phyloP scores from a whole-genome alignment of 2,797 vertebrate species.

The Myripristis murdjan region DNA sequence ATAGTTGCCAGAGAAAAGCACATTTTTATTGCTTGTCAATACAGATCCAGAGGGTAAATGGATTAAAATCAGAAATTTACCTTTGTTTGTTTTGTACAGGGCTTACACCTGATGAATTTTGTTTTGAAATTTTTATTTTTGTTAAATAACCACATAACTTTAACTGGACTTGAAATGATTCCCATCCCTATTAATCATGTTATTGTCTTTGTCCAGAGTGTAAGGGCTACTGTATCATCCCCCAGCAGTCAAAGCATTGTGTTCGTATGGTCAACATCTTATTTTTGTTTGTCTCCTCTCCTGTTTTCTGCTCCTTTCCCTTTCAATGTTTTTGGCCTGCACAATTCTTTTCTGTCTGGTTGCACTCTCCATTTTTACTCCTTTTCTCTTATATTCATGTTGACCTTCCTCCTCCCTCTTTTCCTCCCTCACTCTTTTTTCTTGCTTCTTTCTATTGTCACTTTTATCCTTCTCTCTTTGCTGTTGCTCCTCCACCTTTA shows the following conservation, averaged over 20 bases:
- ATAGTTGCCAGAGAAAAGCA: no score
- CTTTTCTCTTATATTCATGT: slow-evolving; percentile 49
- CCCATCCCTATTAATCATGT: slow-evolving; percentile 35
- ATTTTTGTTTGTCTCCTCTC: slow-evolving; percentile 67
- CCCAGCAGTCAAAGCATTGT: slow-evolving; percentile 49
- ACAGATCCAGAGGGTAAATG: no score
- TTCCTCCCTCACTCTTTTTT: slow-evolving; percentile 60
- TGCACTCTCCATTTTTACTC: slow-evolving; percentile 45
- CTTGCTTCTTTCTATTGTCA: slow-evolving; percentile 47
- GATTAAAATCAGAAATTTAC: no score
- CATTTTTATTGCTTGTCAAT: no score
- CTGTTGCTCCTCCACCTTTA: slow-evolving; percentile 61
- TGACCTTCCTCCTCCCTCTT: slow-evolving; percentile 44
- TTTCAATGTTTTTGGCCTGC: slow-evolving; percentile 41
- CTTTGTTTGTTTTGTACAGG: no score
- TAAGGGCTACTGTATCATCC: slow-evolving; percentile 42
- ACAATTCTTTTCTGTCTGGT: slow-evolving; percentile 60
- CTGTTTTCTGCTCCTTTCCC: slow-evolving; percentile 39
- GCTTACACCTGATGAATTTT: not conserved
- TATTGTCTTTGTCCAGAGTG: slow-evolving; percentile 1
- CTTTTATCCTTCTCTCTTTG: slow-evolving; percentile 38
- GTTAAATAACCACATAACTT: no score
- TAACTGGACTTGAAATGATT: slow-evolving; percentile 13
- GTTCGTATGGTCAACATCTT: slow-evolving; percentile 63
- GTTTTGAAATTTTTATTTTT: not conserved